Conservation (phyloP, 2,888 invertebrate species). For the Cataglyphis rosenhaueri region DNA sequence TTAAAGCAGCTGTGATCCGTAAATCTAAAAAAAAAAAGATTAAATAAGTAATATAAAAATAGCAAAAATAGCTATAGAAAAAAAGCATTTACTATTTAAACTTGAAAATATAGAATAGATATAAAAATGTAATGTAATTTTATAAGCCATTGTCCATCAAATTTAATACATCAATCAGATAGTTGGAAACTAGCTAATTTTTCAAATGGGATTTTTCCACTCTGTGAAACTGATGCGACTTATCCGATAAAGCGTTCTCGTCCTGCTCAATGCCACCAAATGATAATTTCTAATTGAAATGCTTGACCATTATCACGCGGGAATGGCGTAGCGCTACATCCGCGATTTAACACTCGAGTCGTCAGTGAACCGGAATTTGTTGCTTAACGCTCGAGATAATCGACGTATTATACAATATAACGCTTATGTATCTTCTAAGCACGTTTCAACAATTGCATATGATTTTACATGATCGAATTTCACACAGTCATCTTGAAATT, state of each 20-base stretch:
- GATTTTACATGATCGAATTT: constrained; percentile 29
- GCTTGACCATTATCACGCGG: constrained; percentile 52
- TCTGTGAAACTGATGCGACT: constrained; percentile 17
- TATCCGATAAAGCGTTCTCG: constrained; percentile 17
- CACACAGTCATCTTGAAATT: not conserved
- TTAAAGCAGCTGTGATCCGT: not conserved
- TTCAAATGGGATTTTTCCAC: not conserved
- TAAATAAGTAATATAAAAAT: not conserved
- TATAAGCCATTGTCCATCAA: not conserved
- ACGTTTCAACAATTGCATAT: constrained; percentile 36
- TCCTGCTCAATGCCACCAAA: constrained; percentile 60
- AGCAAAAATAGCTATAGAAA: not conserved
- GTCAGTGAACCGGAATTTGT: constrained; percentile 70
- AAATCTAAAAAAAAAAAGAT: not conserved
- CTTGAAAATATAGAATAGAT: not conserved
- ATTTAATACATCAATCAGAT: not conserved
- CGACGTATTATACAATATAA: constrained; percentile 69
- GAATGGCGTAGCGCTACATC: constrained; percentile 60
- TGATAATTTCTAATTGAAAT: constrained; percentile 66
- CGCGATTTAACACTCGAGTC: constrained; percentile 71
- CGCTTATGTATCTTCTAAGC: constrained; percentile 65
- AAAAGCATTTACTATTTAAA: not conserved
- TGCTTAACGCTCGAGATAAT: constrained; percentile 73
- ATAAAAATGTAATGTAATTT: not conserved
- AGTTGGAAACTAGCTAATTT: not conserved